Percentiles rank a stretch among this genome's conserved stretches.
Conservation (phyloP, 2,113 vertebrate genomes). For the Calidris pygmaea region DNA sequence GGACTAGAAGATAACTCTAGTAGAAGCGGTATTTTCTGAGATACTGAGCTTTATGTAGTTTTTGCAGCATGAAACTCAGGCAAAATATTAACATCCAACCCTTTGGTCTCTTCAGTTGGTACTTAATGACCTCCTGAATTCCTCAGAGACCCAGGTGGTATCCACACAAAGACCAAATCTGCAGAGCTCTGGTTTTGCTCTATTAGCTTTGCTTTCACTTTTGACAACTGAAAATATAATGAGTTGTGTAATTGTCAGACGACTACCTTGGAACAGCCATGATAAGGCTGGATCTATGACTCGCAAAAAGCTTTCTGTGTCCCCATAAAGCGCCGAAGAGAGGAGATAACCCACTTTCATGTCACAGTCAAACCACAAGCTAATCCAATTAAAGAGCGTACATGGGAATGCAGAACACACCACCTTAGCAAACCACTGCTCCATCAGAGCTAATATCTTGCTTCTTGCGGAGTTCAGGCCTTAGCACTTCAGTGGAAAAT, state of each 20-base stretch:
- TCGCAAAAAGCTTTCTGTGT: constrained; percentile 8
- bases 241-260: not conserved
- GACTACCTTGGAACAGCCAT: not conserved
- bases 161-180: not conserved
- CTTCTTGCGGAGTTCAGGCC: not conserved
- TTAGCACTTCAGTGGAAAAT: not conserved
- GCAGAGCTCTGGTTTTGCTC: not conserved
- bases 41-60: not conserved
- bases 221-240: not conserved
- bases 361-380: not conserved
- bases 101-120: not conserved
- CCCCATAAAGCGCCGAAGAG: not conserved
- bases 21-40: not conserved
- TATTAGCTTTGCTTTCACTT: not conserved
- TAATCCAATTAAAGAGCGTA: constrained; percentile 11
- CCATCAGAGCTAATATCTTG: not conserved
- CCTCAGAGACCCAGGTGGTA: not conserved
- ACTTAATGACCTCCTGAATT: not conserved
- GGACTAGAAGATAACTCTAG: not conserved
- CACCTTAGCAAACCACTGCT: not conserved
- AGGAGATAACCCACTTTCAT: not conserved
- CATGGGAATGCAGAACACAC: not conserved
- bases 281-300: not conserved
- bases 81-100: not conserved
- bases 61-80: not conserved